Base-by-base conservation (phyloP, 2,113 vertebrate species). In the Xerus inauris region DNA sequence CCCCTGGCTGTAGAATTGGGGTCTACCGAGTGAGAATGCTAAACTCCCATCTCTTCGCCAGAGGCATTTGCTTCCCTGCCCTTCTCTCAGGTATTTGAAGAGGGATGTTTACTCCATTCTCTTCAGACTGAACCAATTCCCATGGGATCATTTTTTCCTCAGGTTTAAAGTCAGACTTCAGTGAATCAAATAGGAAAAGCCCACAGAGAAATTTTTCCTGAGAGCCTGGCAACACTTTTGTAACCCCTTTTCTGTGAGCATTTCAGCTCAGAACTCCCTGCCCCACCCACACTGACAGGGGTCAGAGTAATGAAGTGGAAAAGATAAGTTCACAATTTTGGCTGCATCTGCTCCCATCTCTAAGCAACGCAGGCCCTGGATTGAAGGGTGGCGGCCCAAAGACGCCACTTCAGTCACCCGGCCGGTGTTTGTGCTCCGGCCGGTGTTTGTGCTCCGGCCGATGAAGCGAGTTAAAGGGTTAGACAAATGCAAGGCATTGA, bases 301-400 rank as follows among this genome's bases (percentile, higher is more conserved):
- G 97, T 98, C 96, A 97, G 97, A 93, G 90, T 96, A 98, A 98
- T 93, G 98, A 98, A 95, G 93, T 67, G 97, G 98, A 98, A 98
- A 98, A 87, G 91, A 94, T 47, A 80, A 6, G 73, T 64, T 94
- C 95, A 96, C 97, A 97, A 75, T 84, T 96, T 90, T 95, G 97
- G 96, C 96, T 83, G 40, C 94, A 96, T 96, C 93, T 69, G 94
- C 89, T 97, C 76, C 82, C 95, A 94, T 98, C 96, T 97, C 98
- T 93, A 97, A 98, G 97, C 98, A 98, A 97, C 97, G 93, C 38
- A 26, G 89, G 89, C 95, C 83, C 82, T 22, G 82, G 96, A 95
- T 65, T 0, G 0, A 0, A 42, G 82, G 94, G 96, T 95, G 75
- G 73, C 38, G 59, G 84, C 97, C 97, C 97, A 87, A 3, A 83